Percentiles rank a stretch among this genome's conserved stretches.
These are phyloP conservation scores for Pogonognathellus flavescens DNA, from an alignment of 1,140 invertebrate genomes.

Conservation along the genomic window DNA sequence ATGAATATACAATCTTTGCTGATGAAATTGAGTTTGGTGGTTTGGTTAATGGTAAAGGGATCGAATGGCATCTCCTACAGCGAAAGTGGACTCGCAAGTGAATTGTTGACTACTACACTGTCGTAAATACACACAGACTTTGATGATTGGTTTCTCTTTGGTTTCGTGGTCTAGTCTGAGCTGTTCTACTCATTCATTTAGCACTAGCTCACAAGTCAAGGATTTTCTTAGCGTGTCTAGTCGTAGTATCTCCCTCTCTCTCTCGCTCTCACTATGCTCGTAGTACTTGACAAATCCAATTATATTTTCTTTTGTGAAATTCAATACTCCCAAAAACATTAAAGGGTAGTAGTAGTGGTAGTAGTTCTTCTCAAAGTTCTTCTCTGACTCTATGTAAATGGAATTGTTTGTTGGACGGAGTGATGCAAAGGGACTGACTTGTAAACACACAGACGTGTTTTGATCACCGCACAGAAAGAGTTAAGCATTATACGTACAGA, in stretches of 20 bases:
- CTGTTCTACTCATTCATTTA: neutral
- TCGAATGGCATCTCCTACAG: neutral
- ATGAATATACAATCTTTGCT: conserved; percentile 3
- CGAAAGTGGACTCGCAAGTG: neutral
- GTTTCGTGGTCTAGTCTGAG: neutral
- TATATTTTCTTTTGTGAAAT: conserved; percentile 42
- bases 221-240: neutral
- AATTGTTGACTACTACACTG: neutral
- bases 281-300: conserved; percentile 18
- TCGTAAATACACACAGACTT: no score
- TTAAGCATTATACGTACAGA: neutral
- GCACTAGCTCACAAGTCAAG: neutral
- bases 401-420: neutral
- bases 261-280: neutral
- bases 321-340: conserved; percentile 18
- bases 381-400: neutral
- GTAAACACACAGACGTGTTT: neutral
- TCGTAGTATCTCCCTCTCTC: neutral
- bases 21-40: neutral
- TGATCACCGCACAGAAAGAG: neutral
- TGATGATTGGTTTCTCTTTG: neutral
- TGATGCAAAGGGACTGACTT: neutral
- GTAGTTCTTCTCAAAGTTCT: neutral
- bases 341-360: conserved; percentile 4
- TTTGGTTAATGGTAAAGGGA: neutral